Conservation (phyloP, 2,113 vertebrate species). For the Neodon shergylaensis region DNA sequence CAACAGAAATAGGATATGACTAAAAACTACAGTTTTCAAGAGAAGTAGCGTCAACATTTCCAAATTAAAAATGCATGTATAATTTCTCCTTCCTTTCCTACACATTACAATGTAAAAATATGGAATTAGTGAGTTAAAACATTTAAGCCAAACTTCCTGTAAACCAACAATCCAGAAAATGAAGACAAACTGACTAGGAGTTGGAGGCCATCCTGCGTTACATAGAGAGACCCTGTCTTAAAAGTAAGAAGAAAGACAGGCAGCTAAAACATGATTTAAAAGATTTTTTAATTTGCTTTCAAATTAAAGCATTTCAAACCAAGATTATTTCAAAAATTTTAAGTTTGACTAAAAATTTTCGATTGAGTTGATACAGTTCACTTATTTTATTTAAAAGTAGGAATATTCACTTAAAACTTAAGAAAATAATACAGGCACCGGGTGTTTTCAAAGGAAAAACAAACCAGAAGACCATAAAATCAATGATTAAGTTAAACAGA, state of each 20-base stretch:
- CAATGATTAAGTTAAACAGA: neutral
- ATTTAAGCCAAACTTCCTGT: neutral
- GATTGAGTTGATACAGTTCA: neutral
- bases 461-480: neutral
- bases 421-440: neutral
- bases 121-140: neutral
- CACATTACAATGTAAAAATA: neutral
- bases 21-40: neutral
- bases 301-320: neutral
- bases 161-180: too few species aligned
- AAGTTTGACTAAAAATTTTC: slow-evolving; percentile 16
- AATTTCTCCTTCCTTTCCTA: neutral
- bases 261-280: neutral
- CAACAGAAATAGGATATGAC: neutral
- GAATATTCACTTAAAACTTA: neutral
- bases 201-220: neutral
- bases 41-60: neutral
- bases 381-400: neutral
- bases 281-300: neutral
- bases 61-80: neutral
- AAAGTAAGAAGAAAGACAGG: accelerated
- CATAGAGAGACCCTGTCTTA: neutral
- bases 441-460: neutral
- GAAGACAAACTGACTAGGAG: too few species aligned
- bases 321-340: slow-evolving; percentile 1